Conservation (phyloP, 2,113 vertebrate species). For the Leptosomus discolor region DNA sequence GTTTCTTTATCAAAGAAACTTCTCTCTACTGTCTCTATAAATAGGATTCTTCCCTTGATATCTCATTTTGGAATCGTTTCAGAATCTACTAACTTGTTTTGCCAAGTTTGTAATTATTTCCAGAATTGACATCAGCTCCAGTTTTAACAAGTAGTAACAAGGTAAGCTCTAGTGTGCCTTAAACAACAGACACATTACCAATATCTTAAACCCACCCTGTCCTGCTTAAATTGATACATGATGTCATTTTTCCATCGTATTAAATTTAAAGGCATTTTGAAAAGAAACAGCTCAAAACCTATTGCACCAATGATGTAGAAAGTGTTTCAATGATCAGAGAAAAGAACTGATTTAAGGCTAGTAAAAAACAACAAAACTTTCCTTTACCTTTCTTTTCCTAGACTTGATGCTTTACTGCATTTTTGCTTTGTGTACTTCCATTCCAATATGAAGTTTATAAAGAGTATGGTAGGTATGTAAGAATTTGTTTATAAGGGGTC, state of each 20-base stretch:
- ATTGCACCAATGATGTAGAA: neutral
- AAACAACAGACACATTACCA: neutral
- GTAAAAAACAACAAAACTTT: neutral
- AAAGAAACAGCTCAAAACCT: neutral
- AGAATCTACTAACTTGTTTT: neutral
- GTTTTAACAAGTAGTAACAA: neutral
- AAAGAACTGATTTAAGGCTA: neutral
- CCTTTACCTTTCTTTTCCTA: neutral
- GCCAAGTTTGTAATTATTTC: slow-evolving; percentile 26
- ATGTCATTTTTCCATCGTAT: neutral
- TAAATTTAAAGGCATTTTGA: neutral
- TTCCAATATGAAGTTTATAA: neutral
- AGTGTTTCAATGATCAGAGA: neutral
- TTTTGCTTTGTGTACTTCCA: neutral
- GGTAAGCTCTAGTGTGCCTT: neutral
- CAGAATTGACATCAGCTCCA: neutral
- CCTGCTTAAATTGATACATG: neutral
- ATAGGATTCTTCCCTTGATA: neutral
- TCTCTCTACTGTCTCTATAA: neutral
- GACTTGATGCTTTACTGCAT: neutral
- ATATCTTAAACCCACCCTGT: neutral
- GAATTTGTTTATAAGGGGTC: neutral
- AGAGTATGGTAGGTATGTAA: neutral
- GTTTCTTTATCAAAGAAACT: neutral
- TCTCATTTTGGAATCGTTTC: neutral